These are phyloP conservation scores for Schizothorax lantsangensis DNA, from an alignment of 2,797 vertebrate species.

Conservation along the genomic window DNA sequence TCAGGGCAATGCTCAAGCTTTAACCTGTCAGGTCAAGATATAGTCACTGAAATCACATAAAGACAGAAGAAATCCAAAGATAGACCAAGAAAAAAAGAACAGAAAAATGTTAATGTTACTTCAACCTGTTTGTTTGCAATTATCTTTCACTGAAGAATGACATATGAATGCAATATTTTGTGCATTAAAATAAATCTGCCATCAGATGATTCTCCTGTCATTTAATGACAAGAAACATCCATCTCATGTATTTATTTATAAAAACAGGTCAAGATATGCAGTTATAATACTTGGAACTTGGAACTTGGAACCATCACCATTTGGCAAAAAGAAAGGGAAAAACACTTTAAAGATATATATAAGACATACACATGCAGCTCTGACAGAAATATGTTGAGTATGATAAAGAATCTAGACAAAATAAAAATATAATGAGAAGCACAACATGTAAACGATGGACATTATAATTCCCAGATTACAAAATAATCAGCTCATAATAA, in stretches of 20 bases:
- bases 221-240: constrained; percentile 12
- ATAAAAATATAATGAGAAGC: not conserved
- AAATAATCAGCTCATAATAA: constrained; percentile 4
- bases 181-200: not conserved
- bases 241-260: not conserved
- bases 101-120: constrained; percentile 31
- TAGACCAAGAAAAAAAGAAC: not conserved
- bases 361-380: not conserved
- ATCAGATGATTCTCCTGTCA: not conserved
- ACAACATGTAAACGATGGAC: not conserved
- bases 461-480: not conserved
- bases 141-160: not conserved
- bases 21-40: constrained; percentile 20
- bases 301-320: constrained; percentile 11
- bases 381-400: not conserved
- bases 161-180: not conserved
- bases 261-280: not conserved
- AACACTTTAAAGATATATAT: no score
- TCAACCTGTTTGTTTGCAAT: not conserved
- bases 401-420: not conserved
- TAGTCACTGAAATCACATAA: constrained; percentile 10
- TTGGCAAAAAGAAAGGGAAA: not conserved
- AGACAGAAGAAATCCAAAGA: not conserved
- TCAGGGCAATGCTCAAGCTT: constrained; percentile 19
- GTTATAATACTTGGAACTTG: no score